Conservation (phyloP, 1,140 invertebrate genomes). For the Asbolus verrucosus region DNA sequence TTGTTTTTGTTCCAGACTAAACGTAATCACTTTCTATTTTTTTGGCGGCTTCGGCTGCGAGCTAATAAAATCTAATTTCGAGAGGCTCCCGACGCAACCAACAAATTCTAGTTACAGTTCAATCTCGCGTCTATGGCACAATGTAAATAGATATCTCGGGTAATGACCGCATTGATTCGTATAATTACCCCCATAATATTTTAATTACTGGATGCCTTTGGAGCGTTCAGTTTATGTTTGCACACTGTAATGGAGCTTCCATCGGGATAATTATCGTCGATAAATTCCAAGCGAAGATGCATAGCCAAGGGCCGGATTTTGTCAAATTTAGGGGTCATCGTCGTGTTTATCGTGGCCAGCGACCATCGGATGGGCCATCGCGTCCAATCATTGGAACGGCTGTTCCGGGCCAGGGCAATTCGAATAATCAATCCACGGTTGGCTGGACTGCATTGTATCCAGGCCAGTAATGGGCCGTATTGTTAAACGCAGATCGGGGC, state of each 20-base stretch:
- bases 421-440: constrained; percentile 43
- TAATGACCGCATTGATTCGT: constrained; percentile 31
- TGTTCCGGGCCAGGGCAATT: constrained; percentile 41
- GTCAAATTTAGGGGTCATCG: constrained; percentile 35
- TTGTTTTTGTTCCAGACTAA: constrained; percentile 21
- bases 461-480: constrained; percentile 44
- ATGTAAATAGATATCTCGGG: constrained; percentile 28
- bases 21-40: constrained; percentile 23
- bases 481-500: constrained; percentile 42
- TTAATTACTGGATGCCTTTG: constrained; percentile 51
- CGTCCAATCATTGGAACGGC: constrained; percentile 34
- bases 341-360: constrained; percentile 26
- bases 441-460: constrained; percentile 29
- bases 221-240: constrained; percentile 52
- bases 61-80: constrained; percentile 20
- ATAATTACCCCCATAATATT: constrained; percentile 53
- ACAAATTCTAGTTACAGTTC: too few relatives aligned
- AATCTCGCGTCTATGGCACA: constrained; percentile 1
- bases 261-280: constrained; percentile 28
- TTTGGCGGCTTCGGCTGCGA: neutral
- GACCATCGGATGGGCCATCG: constrained; percentile 24
- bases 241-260: constrained; percentile 47
- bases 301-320: constrained; percentile 30
- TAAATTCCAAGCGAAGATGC: constrained; percentile 21
- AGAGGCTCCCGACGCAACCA: neutral